Evolutionary conservation across 1,140 invertebrate genomes (phyloP), one percentile per base, ranked within the genome.

Genomic region (Hermetia illucens): DNA sequence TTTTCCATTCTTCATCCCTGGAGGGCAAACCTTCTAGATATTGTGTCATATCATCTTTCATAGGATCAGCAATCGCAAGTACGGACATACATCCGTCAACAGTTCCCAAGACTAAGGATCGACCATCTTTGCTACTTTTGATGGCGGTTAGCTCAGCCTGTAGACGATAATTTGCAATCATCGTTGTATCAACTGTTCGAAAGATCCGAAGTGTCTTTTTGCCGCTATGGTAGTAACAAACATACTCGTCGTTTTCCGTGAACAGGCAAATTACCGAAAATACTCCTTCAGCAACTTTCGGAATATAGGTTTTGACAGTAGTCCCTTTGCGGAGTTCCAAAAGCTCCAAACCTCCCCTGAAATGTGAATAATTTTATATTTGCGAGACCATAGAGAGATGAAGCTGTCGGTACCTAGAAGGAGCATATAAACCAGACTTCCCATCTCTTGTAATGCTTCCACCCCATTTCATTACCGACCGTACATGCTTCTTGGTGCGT

Each of bases 251-350:
- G 8, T 82, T 92, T 44, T 80, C 79, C 25, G 90, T 95, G 55
- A 98, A 98, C 64, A 86, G 77, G 33, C 87, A 88, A 44, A 91
- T 86, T 17, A 97, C 88, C 10, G 83, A 89, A 58, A 97, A 97
- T 0, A 98, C 92, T 3, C 94, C 94, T 64, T 98, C 93, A 6
- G 92, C 91, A 0, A 95, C 81, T 60, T 83, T 77, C 2, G 86
- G 84, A 42, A 96, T 92, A 34, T 91, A 83, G 1, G 82, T 89
- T 52, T 79, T 78, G 0, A 87, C 75, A 1, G 74, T 78, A 24
- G 74, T 73, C 5, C 89, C 84, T 61, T 87, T 76, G 59, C 87
- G 84, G 38, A 92, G 58, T 52, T 91, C 87, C 19, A 92, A 69
- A 16, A 93, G 68, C 51, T 97, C 91, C 2, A 98, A 63, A 1